Evolutionary conservation across 2,888 invertebrate species (phyloP), one percentile per base, ranked within the genome.

Genomic region (Tipula helvola): DNA sequence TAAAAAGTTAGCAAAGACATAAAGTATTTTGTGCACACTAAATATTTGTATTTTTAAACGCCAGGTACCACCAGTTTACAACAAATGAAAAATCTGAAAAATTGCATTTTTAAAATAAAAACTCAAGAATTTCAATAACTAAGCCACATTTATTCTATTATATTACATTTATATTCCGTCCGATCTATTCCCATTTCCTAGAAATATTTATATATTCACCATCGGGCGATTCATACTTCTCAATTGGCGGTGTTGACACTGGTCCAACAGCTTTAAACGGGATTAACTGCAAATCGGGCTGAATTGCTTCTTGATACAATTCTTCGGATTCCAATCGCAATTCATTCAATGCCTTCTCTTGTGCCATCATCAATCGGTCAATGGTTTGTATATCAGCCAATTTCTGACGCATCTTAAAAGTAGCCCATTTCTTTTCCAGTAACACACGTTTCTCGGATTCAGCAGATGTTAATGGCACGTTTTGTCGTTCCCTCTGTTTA

Each of bases 171-270:
- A n/a, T 39, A 83, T 85, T 39, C 42, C 18, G 3, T 47, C 5
- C 28, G 12, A 41, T 4, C 10, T 93, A 93, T 87, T 95, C 93
- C 96, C 96, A 97, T 89, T 95, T 96, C 90, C 94, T 96, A 0
- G 97, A 95, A 42, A 96, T 92, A 90, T 98, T 96, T 36, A 94
- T 90, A 90, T 97, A 98, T 89, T 98, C 97, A 57, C 99, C 99
- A 91, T 99, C 98, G 0, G 97, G 96, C 85, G 95, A 93, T 0
- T 94, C 93, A 90, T 97, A 99, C 88, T 94, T 93, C 89, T 95
- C 93, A 87, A 97, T 96, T 0, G 97, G 95, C 3, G 98, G 97
- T 0, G 98, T 98, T 41, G 94, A 92, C 0, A 95, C 94, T 0
- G 98, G 97, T 0, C 98, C 98, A 87, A 92, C 93, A 1, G 93